phyloP scores from a whole-genome alignment of 2,888 invertebrate species.

The Lomographa bimaculata region DNA sequence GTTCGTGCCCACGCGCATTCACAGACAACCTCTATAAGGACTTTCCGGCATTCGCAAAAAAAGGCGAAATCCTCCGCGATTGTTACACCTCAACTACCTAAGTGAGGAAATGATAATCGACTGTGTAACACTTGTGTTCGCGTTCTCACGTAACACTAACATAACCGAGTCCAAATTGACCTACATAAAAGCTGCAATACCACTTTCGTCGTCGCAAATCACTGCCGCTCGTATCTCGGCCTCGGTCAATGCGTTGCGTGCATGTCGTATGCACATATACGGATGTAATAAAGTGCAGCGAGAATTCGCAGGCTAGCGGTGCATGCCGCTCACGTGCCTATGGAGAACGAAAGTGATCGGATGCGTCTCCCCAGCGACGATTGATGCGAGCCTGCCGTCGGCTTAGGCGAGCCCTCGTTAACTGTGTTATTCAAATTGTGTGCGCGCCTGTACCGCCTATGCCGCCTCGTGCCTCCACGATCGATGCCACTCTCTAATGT shows the following conservation, averaged over 20 bases:
- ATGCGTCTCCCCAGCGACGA: constrained; percentile 75
- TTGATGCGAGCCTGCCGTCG: constrained; percentile 63
- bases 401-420: constrained; percentile 72
- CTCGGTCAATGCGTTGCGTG: constrained; percentile 81
- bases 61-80: constrained; percentile 7
- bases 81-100: constrained; percentile 24
- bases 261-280: constrained; percentile 80
- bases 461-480: constrained; percentile 37
- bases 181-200: constrained; percentile 81
- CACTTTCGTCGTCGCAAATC: constrained; percentile 83
- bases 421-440: constrained; percentile 76
- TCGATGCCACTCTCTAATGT: constrained; percentile 59
- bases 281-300: constrained; percentile 78
- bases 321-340: constrained; percentile 75
- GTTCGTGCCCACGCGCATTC: constrained; percentile 32
- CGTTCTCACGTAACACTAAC: constrained; percentile 70
- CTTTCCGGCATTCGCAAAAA: constrained; percentile 12
- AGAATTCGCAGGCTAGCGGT: constrained; percentile 76
- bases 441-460: constrained; percentile 44
- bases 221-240: constrained; percentile 76
- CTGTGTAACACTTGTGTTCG: constrained; percentile 40
- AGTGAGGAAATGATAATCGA: constrained; percentile 34
- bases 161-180: constrained; percentile 72
- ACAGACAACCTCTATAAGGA: constrained; percentile 23
- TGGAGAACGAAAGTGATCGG: constrained; percentile 80